Evolutionary conservation across 1,140 invertebrate species (phyloP).

Genomic region (Drosophila prosaltans): DNA sequence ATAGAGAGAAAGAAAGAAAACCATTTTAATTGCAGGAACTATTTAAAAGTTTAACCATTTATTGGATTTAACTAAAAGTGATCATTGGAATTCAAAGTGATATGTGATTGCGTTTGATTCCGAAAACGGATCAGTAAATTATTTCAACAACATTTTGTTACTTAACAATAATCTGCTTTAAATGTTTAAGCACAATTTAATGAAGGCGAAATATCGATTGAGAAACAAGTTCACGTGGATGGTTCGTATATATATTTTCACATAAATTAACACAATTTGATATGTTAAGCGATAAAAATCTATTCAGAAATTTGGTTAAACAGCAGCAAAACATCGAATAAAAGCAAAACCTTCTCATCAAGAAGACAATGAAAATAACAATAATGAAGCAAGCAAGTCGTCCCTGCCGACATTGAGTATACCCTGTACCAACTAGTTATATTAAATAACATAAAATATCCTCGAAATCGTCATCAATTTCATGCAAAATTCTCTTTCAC

Average conservation of each 20-base stretch:
- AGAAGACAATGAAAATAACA: slow-evolving; percentile 39
- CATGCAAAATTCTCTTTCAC: too few relatives aligned
- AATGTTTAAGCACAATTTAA: slow-evolving; percentile 75
- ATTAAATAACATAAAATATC: too few relatives aligned
- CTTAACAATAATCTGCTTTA: slow-evolving; percentile 64
- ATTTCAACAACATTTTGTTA: neutral
- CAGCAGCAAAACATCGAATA: slow-evolving; percentile 65
- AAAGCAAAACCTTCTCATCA: slow-evolving; percentile 39
- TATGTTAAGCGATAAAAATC: slow-evolving; percentile 76
- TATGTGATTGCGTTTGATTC: too few relatives aligned
- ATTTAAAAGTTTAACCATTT: too few relatives aligned
- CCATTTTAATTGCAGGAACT: too few relatives aligned
- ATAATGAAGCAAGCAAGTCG: too few relatives aligned
- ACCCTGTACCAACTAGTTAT: too few relatives aligned
- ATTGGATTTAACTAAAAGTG: too few relatives aligned
- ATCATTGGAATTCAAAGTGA: too few relatives aligned
- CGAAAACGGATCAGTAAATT: neutral
- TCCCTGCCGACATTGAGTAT: too few relatives aligned
- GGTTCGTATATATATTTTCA: slow-evolving; percentile 41
- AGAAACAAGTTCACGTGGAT: slow-evolving; percentile 63
- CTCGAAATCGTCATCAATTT: too few relatives aligned
- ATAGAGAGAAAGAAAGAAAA: slow-evolving; percentile 22
- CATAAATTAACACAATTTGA: slow-evolving; percentile 80
- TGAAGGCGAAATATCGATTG: slow-evolving; percentile 57
- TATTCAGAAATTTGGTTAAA: slow-evolving; percentile 77